phyloP scores from a whole-genome alignment of 2,888 invertebrate genomes.

The Ctena decussata region DNA sequence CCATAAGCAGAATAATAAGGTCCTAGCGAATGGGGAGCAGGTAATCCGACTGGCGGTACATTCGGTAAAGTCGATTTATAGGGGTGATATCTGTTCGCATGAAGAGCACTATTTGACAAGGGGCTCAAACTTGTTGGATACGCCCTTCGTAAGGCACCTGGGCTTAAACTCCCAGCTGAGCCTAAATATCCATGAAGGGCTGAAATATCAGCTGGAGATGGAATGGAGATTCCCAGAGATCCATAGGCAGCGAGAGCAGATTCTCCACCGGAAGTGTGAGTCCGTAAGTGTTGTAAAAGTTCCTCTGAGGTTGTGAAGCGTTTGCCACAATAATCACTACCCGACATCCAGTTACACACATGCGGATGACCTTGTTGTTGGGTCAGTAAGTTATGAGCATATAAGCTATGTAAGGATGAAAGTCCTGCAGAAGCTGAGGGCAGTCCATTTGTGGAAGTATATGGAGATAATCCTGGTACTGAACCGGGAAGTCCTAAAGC shows the following conservation, averaged over 20 bases:
- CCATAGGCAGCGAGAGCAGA: constrained; percentile 61
- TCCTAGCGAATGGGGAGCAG: constrained; percentile 89
- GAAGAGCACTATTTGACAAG: constrained; percentile 90
- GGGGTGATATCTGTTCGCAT: constrained; percentile 96
- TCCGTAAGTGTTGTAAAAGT: constrained; percentile 96
- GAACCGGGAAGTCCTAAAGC: constrained; percentile 71
- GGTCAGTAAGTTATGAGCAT: constrained; percentile 76
- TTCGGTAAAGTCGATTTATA: constrained; percentile 91
- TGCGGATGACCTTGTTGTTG: constrained; percentile 67
- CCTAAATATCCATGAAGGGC: constrained; percentile 56
- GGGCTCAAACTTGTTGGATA: constrained; percentile 90
- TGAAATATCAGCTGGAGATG: constrained; percentile 47
- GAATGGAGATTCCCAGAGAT: constrained; percentile 62
- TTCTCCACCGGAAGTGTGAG: constrained; percentile 90
- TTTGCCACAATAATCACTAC: constrained; percentile 96
- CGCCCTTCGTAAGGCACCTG: constrained; percentile 92
- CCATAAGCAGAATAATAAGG: constrained; percentile 95
- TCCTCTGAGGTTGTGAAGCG: constrained; percentile 97
- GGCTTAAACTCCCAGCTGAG: constrained; percentile 77
- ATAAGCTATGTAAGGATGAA: constrained; percentile 70
- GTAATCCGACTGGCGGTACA: constrained; percentile 87
- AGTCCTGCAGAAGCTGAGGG: constrained; percentile 67
- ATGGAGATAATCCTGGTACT: constrained; percentile 52
- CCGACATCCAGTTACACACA: constrained; percentile 97
- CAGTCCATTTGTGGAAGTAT: constrained; percentile 57